These are phyloP conservation scores for Ctenicera cuprea DNA, from an alignment of 2,888 invertebrate genomes.

Conservation along the genomic window DNA sequence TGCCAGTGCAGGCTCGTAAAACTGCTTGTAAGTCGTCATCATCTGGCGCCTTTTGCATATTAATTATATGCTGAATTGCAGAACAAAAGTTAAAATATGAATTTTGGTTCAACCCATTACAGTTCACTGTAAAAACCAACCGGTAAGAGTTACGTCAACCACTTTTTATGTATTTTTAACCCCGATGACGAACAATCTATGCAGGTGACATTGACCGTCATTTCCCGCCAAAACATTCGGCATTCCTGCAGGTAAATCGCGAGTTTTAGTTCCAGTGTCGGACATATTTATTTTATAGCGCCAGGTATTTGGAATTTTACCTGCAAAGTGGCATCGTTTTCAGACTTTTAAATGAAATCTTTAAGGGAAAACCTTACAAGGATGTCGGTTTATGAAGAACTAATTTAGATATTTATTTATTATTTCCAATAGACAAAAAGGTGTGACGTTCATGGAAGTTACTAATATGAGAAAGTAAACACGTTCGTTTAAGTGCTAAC, in stretches of 20 bases:
- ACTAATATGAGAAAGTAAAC: conserved; percentile 8
- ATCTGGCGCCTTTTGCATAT: not conserved
- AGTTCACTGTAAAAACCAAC: conserved; percentile 17
- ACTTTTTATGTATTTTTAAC: conserved; percentile 40
- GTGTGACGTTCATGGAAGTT: not conserved
- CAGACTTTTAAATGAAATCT: no score
- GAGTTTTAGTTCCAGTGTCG: conserved; percentile 61
- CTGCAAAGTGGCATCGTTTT: not conserved
- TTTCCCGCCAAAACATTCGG: conserved; percentile 66
- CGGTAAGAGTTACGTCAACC: conserved; percentile 10
- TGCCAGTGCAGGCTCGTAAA: conserved; percentile 44
- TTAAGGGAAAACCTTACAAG: not conserved
- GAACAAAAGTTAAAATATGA: conserved; percentile 23
- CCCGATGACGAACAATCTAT: conserved; percentile 51
- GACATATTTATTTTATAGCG: conserved; percentile 34
- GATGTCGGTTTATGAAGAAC: not conserved
- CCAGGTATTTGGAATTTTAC: conserved; percentile 25
- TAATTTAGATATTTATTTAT: not conserved
- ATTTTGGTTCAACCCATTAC: conserved; percentile 25
- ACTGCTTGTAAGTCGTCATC: not conserved
- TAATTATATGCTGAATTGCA: conserved; percentile 26
- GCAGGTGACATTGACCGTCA: conserved; percentile 63
- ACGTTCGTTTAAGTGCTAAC: not conserved
- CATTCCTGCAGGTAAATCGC: conserved; percentile 65
- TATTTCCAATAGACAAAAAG: not conserved